Percentiles rank a stretch among this genome's conserved stretches.
Evolutionary conservation across 2,888 invertebrate genomes (phyloP).

Genomic region (Apeira syringaria): DNA sequence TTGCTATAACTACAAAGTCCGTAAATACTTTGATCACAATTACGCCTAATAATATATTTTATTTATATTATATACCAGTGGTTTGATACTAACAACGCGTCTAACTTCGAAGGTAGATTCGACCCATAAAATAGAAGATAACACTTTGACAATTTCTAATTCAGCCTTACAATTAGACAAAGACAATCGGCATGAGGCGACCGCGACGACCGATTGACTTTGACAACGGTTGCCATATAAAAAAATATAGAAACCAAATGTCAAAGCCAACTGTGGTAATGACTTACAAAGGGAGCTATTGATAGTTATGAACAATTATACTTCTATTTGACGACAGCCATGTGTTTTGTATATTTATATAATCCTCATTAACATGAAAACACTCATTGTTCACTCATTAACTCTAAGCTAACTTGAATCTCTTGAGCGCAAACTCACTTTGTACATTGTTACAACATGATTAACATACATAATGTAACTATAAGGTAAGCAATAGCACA

Average conservation of each 20-base stretch:
- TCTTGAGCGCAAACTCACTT: constrained; percentile 79
- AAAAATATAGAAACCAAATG: constrained; percentile 19
- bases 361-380: constrained; percentile 32
- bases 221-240: constrained; percentile 22
- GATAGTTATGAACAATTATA: constrained; percentile 48
- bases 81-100: constrained; percentile 33
- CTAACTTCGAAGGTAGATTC: too few relatives aligned
- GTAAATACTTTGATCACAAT: constrained; percentile 76
- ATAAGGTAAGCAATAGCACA: constrained; percentile 66
- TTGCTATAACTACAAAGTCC: constrained; percentile 73
- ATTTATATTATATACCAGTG: constrained; percentile 20
- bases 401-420: constrained; percentile 73
- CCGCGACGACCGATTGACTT: constrained; percentile 42
- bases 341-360: constrained; percentile 51
- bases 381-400: constrained; percentile 41
- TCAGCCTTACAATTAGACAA: constrained; percentile 82
- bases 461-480: constrained; percentile 63
- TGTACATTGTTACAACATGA: constrained; percentile 78
- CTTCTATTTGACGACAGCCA: constrained; percentile 57
- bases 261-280: constrained; percentile 34
- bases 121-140: too few relatives aligned
- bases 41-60: constrained; percentile 51
- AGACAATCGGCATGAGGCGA: constrained; percentile 63
- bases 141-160: constrained; percentile 73
- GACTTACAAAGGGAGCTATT: constrained; percentile 35